Percentiles rank a stretch among this genome's conserved stretches.
Conservation (phyloP, 2,797 vertebrate species). For the Tinamus major region DNA sequence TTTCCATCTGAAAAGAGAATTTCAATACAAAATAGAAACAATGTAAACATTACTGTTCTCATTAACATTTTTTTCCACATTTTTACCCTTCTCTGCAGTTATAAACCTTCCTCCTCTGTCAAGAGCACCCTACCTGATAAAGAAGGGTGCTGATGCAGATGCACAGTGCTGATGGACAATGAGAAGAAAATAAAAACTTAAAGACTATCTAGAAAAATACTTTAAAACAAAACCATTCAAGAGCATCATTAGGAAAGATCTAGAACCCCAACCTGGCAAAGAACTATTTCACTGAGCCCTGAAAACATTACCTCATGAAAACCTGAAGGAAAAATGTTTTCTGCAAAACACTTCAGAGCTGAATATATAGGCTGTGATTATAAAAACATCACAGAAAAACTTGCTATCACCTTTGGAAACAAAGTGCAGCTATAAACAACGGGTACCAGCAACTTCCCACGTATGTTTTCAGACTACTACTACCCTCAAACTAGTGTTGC, state of each 20-base stretch:
- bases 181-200: background rate
- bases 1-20: conserved; percentile 85
- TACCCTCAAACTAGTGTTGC: background rate
- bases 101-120: background rate
- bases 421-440: background rate
- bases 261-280: background rate
- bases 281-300: background rate
- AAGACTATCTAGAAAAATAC: background rate
- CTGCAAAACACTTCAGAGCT: background rate
- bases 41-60: background rate
- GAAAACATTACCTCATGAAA: background rate
- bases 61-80: background rate
- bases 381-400: background rate
- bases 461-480: background rate
- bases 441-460: background rate
- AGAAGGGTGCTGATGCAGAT: background rate
- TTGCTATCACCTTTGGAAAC: background rate
- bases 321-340: background rate
- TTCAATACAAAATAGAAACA: background rate
- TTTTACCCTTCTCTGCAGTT: background rate
- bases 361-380: background rate
- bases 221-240: background rate
- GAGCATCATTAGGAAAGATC: background rate
- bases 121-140: background rate
- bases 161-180: background rate